Conservation (phyloP, 1,140 invertebrate species). For the Aradophagus sp. region DNA sequence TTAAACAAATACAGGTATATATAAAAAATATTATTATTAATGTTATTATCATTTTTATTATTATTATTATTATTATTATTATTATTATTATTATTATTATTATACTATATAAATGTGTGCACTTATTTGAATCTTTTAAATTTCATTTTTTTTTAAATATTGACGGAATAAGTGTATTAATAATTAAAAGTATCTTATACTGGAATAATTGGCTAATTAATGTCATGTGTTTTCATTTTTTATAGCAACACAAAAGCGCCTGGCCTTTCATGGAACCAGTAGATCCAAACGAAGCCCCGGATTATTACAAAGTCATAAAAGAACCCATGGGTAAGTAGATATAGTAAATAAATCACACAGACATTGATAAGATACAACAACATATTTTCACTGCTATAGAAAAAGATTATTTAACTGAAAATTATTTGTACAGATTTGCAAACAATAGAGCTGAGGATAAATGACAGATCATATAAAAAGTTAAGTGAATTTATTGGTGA, state of each 20-base stretch:
- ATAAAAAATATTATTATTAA: constrained; percentile 1
- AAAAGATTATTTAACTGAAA: too few species aligned
- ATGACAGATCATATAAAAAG: constrained; percentile 87
- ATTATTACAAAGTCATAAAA: constrained; percentile 98
- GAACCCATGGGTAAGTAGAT: constrained; percentile 97
- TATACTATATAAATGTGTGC: too few species aligned
- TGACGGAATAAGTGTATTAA: too few species aligned
- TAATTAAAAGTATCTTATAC: too few species aligned
- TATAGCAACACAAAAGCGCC: constrained; percentile 89
- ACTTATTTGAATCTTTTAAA: too few species aligned
- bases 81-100: too few species aligned
- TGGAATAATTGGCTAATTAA: too few species aligned
- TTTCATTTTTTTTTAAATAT: too few species aligned
- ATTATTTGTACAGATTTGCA: constrained; percentile 97
- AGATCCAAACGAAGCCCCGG: constrained; percentile 94
- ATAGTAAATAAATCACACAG: too few species aligned
- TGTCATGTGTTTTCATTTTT: constrained; percentile 41
- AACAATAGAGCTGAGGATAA: constrained; percentile 92
- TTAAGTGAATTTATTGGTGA: constrained; percentile 97
- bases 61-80: too few species aligned
- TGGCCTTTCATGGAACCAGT: constrained; percentile 99
- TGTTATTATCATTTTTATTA: too few species aligned
- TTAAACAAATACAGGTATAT: constrained; percentile 91
- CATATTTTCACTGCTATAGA: constrained; percentile 63
- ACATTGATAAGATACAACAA: constrained; percentile 5